Conservation (phyloP, 2,113 vertebrate species). For the Megalops atlanticus region DNA sequence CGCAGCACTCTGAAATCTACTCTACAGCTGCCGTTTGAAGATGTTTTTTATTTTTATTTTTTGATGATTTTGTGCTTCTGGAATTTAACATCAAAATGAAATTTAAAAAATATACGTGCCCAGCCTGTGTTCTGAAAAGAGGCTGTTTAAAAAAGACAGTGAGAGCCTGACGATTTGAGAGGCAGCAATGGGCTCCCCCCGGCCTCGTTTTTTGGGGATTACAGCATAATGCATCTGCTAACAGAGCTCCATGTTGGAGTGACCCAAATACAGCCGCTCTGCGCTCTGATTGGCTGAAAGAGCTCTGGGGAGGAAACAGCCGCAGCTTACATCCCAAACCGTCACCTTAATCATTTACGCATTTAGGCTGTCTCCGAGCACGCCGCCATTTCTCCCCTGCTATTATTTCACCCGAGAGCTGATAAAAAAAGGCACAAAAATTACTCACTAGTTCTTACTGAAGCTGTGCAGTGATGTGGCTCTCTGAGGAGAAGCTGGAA, state of each 20-base stretch:
- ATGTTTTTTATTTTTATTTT: neutral
- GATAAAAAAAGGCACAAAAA: too few relatives aligned
- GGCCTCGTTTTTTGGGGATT: constrained; percentile 10
- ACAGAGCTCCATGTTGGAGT: constrained; percentile 21
- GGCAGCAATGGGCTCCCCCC: neutral
- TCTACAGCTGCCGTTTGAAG: neutral
- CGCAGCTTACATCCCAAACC: neutral
- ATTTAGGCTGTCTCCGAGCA: neutral
- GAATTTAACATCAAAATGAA: neutral
- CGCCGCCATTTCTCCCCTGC: neutral
- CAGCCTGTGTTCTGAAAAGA: neutral
- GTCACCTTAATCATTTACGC: constrained; percentile 19
- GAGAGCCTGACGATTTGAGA: neutral
- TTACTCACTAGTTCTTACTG: neutral
- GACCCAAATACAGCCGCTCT: constrained; percentile 23
- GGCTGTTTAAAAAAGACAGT: neutral
- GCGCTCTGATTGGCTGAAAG: constrained; percentile 12
- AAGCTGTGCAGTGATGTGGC: neutral
- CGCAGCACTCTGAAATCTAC: neutral
- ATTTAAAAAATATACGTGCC: neutral
- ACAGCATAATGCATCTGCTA: constrained; percentile 7
- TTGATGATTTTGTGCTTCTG: neutral
- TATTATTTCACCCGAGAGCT: neutral
- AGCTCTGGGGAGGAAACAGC: neutral
- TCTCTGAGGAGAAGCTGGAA: neutral